Evolutionary conservation across 2,888 invertebrate species (phyloP), one percentile per base, ranked within the genome.

Genomic region (Cataglyphis cursor): DNA sequence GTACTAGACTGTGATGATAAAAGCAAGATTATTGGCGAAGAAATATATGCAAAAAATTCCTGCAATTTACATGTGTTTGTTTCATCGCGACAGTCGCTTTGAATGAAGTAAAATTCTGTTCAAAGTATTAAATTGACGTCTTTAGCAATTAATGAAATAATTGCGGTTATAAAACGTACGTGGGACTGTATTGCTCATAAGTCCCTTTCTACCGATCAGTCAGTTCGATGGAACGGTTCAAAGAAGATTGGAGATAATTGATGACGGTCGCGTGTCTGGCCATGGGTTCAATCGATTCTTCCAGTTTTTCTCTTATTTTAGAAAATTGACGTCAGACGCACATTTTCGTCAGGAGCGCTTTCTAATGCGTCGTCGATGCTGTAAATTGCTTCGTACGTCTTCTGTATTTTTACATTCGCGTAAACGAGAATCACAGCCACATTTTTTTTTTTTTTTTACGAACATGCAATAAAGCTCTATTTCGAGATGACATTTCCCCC

Each of bases 191-290:
- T 24, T 31, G 72, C 51, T 10, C 35, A 4, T 12, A 28, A 61
- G 28, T 9, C 38, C 15, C n/a, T 51, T 48, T 74, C 21, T 35
- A 62, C 35, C 64, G 75, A 65, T 75, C 51, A 51, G 38, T 31
- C 51, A 41, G n/a, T 41, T 66, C 28, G 66, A n/a, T 64, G 51
- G 4, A 75, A 75, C 24, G 35, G 28, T 76, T 66, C 51, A 51
- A 24, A 51, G 70, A 70, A 72, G 74, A 74, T 74, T 62, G 62
- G 41, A 38, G 51, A 54, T 76, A 76, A 66, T 76, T 76, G 76
- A 76, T 76, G 66, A 66, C 38, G 54, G 28, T 12, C 51, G 38
- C 41, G 41, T 38, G 21, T 66, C 68, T 66, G 66, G 28, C 35
- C 62, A 21, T 21, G 21, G 62, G 38, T 66, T 76, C 51, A 76